Conservation (phyloP, 2,888 invertebrate species). For the Himalopsyche kuldschensis region DNA sequence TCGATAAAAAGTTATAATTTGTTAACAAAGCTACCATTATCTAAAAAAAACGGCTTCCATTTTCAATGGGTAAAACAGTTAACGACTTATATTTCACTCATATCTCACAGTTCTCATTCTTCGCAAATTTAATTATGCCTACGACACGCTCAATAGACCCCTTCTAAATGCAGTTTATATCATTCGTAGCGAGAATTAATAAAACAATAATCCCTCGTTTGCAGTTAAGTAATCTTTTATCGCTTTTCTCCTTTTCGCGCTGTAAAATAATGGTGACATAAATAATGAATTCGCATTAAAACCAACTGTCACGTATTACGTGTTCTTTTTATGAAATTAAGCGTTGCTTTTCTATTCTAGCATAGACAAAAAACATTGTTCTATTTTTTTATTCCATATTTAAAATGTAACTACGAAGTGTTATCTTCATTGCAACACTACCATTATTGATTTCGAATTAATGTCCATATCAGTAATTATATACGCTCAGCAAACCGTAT, state of each 20-base stretch:
- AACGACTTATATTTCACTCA: no score
- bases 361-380: not conserved
- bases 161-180: not conserved
- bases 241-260: not conserved
- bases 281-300: not conserved
- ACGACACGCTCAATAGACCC: not conserved
- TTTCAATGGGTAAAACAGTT: no score
- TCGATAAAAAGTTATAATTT: not conserved
- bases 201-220: not conserved
- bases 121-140: not conserved
- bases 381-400: not conserved
- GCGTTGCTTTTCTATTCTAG: not conserved
- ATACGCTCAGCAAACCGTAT: not conserved
- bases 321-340: not conserved
- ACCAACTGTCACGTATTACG: not conserved
- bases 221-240: not conserved
- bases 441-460: not conserved
- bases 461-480: not conserved
- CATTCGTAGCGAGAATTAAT: not conserved
- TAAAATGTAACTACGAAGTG: no score
- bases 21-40: no score
- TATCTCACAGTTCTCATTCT: not conserved
- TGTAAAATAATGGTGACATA: not conserved
- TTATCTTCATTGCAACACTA: not conserved
- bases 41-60: no score